These are phyloP conservation scores for Pandemis cinnamomeana DNA, from an alignment of 2,888 invertebrate genomes.

Conservation along the genomic window DNA sequence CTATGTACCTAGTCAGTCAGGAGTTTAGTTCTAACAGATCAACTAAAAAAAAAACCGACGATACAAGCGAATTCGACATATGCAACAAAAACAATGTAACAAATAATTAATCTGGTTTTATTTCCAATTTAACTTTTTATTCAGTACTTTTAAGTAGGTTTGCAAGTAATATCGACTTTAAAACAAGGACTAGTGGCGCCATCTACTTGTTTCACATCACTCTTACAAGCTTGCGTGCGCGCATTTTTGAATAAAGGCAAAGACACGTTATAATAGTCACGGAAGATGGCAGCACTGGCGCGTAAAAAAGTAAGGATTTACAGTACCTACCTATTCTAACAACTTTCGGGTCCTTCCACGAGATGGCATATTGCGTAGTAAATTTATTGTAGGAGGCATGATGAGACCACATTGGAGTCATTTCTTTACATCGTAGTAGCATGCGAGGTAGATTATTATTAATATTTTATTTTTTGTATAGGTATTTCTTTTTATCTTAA, in stretches of 20 bases:
- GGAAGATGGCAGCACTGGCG: constrained; percentile 33
- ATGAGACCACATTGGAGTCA: not conserved
- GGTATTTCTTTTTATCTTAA: too few relatives aligned
- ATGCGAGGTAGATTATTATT: not conserved
- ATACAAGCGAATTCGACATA: not conserved
- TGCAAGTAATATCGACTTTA: not conserved
- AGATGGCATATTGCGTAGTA: constrained; percentile 17
- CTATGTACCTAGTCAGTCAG: not conserved
- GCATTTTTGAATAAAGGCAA: not conserved
- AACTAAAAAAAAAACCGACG: not conserved
- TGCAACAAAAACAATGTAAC: not conserved
- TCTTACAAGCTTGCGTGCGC: not conserved
- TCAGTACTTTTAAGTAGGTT: not conserved
- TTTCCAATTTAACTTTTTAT: not conserved
- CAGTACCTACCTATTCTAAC: too few relatives aligned
- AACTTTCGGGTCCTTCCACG: not conserved
- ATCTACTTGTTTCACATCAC: constrained; percentile 4
- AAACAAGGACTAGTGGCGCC: constrained; percentile 7
- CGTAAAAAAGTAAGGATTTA: not conserved
- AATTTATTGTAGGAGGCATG: not conserved
- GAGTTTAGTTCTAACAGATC: not conserved
- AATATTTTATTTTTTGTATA: not conserved
- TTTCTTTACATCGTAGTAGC: too few relatives aligned
- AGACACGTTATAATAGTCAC: not conserved
- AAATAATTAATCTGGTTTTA: not conserved